These are phyloP conservation scores for Ophion obscuratus DNA, from an alignment of 2,888 invertebrate species.

Conservation along the genomic window DNA sequence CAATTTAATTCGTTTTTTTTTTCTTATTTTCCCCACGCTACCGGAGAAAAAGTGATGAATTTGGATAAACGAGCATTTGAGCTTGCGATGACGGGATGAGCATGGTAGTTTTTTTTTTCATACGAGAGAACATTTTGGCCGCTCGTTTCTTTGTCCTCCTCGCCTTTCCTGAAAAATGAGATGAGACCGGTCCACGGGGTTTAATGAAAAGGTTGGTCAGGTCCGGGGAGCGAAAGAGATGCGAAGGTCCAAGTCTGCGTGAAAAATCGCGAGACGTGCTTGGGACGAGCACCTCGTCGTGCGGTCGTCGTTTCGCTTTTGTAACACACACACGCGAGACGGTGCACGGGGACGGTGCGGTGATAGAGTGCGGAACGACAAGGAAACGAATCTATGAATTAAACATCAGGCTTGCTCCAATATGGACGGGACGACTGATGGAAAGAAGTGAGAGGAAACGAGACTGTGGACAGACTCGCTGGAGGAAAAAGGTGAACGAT, in stretches of 20 bases:
- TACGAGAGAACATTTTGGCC: background rate
- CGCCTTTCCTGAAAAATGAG: conserved; percentile 48
- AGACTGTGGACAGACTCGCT: conserved; percentile 3
- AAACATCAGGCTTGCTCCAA: conserved; percentile 70
- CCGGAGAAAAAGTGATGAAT: background rate
- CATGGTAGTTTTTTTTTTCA: background rate
- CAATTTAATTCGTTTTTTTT: background rate
- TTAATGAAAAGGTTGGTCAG: conserved; percentile 71
- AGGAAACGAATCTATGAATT: conserved; percentile 72
- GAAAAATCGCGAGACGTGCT: conserved; percentile 43
- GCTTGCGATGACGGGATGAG: background rate
- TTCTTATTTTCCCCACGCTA: background rate
- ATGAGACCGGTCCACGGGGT: conserved; percentile 47
- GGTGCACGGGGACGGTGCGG: conserved; percentile 22
- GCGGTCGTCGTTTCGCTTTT: conserved; percentile 33
- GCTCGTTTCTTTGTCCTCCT: conserved; percentile 8
- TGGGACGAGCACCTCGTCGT: conserved; percentile 30
- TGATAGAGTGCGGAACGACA: conserved; percentile 65
- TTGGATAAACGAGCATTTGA: background rate
- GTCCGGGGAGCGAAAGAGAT: conserved; percentile 12
- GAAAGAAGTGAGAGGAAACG: conserved; percentile 30
- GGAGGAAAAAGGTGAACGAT: conserved; percentile 26
- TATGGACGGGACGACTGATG: conserved; percentile 64
- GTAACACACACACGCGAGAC: conserved; percentile 42
- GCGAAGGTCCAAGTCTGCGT: conserved; percentile 20